Conservation (phyloP, 2,113 vertebrate species). For the Cheirogaleus medius region DNA sequence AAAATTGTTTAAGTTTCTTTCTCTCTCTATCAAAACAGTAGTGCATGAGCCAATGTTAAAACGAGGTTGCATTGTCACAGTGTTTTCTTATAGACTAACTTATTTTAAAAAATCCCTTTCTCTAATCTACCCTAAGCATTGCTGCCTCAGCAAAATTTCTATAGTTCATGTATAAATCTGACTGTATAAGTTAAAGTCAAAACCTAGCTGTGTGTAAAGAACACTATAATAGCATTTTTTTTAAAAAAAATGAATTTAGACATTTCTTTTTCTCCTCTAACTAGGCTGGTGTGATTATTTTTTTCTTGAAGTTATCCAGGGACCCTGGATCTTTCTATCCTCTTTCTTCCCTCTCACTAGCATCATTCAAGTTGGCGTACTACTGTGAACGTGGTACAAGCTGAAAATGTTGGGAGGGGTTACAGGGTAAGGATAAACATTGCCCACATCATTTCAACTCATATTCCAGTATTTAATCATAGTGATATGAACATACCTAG, state of each 20-base stretch:
- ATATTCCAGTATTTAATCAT: neutral
- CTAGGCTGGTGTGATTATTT: neutral
- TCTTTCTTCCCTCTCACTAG: neutral
- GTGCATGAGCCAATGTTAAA: neutral
- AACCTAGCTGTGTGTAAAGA: neutral
- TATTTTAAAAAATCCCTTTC: slow-evolving; percentile 19
- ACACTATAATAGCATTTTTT: neutral
- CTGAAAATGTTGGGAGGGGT: neutral
- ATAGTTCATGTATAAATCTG: neutral
- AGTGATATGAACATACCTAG: neutral
- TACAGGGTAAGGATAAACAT: neutral
- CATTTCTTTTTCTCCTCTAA: neutral
- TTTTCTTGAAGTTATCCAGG: neutral
- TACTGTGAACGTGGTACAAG: neutral
- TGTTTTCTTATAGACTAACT: neutral
- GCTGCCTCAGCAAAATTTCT: neutral
- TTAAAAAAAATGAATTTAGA: neutral
- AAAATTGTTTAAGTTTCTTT: slow-evolving; percentile 25
- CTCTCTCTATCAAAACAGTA: neutral
- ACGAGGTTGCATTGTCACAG: neutral
- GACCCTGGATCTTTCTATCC: fast-evolving
- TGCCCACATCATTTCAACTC: neutral
- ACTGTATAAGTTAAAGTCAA: neutral
- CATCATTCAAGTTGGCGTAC: neutral
- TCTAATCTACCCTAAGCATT: neutral